phyloP scores from a whole-genome alignment of 2,888 invertebrate genomes.

The Platerodrilus igneus region DNA sequence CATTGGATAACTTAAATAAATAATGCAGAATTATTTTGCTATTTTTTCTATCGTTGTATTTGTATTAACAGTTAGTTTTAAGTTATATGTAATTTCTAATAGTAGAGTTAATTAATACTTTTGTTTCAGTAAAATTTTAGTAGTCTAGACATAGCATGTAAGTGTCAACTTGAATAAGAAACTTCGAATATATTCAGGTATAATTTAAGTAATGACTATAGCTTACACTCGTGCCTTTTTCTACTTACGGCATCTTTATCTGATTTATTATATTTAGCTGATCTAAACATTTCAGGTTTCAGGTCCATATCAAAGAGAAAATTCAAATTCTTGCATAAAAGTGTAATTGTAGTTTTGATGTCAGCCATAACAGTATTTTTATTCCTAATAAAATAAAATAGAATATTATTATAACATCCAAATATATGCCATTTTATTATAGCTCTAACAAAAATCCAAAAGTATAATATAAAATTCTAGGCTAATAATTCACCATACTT shows the following conservation, averaged over 20 bases:
- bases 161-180: no score
- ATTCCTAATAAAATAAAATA: conserved; percentile 11
- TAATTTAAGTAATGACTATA: no score
- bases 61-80: no score
- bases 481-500: conserved; percentile 45
- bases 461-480: conserved; percentile 49
- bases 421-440: conserved; percentile 52
- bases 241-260: conserved; percentile 40
- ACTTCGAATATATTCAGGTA: no score
- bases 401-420: conserved; percentile 44
- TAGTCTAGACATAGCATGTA: no score
- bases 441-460: conserved; percentile 49
- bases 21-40: no score
- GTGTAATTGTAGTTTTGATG: conserved; percentile 39
- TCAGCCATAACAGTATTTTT: conserved; percentile 39
- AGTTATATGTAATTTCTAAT: no score
- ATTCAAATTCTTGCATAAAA: conserved; percentile 42
- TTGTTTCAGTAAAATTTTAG: no score
- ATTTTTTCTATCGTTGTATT: no score
- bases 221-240: no score
- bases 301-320: conserved; percentile 34
- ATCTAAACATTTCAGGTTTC: conserved; percentile 42
- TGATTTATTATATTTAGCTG: conserved; percentile 40
- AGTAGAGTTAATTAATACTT: no score
- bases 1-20: no score